phyloP scores from a whole-genome alignment of 2,113 vertebrate species.

The Ginglymostoma cirratum region DNA sequence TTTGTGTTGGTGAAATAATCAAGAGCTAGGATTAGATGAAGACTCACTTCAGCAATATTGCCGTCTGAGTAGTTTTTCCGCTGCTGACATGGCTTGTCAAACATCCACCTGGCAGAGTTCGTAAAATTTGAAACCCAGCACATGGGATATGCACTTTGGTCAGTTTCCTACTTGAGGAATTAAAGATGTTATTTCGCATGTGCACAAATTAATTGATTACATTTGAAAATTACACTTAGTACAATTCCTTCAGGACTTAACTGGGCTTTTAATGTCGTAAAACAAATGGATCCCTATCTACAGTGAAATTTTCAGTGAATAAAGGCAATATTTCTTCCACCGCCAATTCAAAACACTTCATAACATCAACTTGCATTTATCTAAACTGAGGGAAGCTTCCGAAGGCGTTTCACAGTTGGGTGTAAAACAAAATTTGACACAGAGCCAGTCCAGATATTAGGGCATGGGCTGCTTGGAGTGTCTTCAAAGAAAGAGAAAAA shows the following conservation, averaged over 20 bases:
- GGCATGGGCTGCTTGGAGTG: not conserved
- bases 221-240: not conserved
- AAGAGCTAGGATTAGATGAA: not conserved
- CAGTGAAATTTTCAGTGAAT: not conserved
- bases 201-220: not conserved
- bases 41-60: not conserved
- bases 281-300: not conserved
- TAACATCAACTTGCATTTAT: not conserved
- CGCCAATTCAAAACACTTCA: not conserved
- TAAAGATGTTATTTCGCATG: not conserved
- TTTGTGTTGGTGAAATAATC: not conserved
- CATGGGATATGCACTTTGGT: not conserved
- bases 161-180: not conserved
- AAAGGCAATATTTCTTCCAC: not conserved
- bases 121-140: not conserved
- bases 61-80: not conserved
- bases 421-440: not conserved
- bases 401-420: not conserved
- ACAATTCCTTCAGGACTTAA: not conserved
- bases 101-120: not conserved
- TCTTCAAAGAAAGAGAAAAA: not conserved
- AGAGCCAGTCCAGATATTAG: not conserved
- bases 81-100: not conserved
- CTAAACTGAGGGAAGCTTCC: not conserved
- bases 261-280: not conserved